A percentile compares a stretch with the other conserved stretches of the same genome.
These are phyloP conservation scores for Tupaia tana DNA, from an alignment of 2,113 vertebrate species.

Conservation along the genomic window DNA sequence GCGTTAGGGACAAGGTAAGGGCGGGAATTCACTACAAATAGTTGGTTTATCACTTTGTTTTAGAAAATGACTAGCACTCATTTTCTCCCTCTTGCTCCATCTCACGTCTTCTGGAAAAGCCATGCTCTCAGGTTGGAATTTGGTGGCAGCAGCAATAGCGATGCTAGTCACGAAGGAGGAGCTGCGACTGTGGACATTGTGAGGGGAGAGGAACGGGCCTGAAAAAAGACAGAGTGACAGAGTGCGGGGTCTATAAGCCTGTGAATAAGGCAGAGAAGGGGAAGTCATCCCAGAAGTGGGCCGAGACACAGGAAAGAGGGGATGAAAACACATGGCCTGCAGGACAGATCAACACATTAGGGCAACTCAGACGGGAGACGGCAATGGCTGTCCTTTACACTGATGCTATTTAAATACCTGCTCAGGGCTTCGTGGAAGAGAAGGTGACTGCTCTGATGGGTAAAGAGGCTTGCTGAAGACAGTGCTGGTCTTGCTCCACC, in stretches of 20 bases:
- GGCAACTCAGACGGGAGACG: neutral
- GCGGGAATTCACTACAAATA: neutral
- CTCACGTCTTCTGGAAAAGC: neutral
- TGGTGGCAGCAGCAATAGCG: neutral
- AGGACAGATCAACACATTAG: neutral
- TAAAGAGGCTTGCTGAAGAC: neutral
- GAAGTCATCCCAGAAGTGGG: neutral
- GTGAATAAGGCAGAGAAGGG: neutral
- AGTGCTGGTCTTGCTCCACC: neutral
- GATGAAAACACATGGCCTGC: neutral
- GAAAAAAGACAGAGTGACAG: neutral
- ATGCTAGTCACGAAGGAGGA: neutral
- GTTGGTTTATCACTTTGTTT: neutral
- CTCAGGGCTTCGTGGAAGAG: neutral
- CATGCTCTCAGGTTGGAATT: neutral
- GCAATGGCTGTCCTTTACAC: neutral
- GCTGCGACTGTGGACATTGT: too few relatives aligned
- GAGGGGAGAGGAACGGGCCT: neutral
- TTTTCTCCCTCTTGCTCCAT: neutral
- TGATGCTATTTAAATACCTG: neutral
- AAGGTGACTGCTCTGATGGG: neutral
- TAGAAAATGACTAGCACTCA: neutral
- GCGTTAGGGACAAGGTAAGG: neutral
- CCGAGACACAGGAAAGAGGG: neutral
- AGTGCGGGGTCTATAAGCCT: neutral